A percentile compares a stretch with the other conserved stretches of the same genome.
phyloP scores from a whole-genome alignment of 2,888 invertebrate species.

The Antheraea assamensis region DNA sequence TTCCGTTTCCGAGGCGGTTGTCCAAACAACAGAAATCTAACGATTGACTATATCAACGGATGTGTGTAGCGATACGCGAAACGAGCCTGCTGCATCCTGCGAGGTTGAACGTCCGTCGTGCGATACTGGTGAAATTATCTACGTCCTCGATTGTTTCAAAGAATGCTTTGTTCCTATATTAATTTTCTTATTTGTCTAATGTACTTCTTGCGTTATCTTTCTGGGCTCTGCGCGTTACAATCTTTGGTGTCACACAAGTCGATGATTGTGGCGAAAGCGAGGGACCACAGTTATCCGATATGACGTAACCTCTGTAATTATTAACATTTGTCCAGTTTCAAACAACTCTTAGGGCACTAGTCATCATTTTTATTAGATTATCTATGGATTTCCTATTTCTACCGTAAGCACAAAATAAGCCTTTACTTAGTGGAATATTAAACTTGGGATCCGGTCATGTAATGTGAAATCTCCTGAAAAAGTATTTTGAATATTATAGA shows the following conservation, averaged over 20 bases:
- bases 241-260: neutral
- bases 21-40: conserved; percentile 10
- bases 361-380: neutral
- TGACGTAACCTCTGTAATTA: neutral
- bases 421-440: neutral
- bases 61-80: conserved; percentile 57
- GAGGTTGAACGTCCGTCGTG: conserved; percentile 52
- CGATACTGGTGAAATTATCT: conserved; percentile 56
- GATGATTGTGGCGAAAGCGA: neutral
- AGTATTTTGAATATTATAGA: no score
- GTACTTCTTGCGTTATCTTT: neutral
- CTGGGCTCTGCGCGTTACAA: neutral
- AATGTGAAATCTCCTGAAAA: neutral
- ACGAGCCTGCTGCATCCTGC: conserved; percentile 62
- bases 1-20: conserved; percentile 20
- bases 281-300: neutral
- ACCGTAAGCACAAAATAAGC: neutral
- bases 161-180: conserved; percentile 1
- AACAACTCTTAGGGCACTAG: neutral
- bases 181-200: neutral
- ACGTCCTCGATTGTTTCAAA: conserved; percentile 35
- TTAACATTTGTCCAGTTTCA: neutral
- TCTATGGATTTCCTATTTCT: no score
- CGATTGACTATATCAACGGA: conserved; percentile 53
- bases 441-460: neutral